phyloP scores from a whole-genome alignment of 2,888 invertebrate genomes.

The Eristalinus sepulchralis region DNA sequence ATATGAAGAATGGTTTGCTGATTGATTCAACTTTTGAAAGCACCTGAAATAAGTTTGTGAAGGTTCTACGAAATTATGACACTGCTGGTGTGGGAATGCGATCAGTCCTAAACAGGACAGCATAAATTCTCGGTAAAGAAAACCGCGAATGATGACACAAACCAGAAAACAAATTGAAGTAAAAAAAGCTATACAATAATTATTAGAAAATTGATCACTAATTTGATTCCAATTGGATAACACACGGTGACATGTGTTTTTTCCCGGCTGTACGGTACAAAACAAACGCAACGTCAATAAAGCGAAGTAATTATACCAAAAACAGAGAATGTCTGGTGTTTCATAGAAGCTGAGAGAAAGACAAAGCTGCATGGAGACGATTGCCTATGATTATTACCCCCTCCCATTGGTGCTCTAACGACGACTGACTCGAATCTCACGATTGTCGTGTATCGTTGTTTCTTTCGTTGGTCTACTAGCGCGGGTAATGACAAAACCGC shows the following conservation, averaged over 20 bases:
- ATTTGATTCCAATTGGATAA: slow-evolving; percentile 66
- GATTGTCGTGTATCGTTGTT: slow-evolving; percentile 28
- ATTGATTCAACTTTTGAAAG: neutral
- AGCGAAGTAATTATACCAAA: slow-evolving; percentile 52
- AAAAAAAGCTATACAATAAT: slow-evolving; percentile 47
- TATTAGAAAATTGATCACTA: slow-evolving; percentile 66
- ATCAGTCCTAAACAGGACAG: neutral
- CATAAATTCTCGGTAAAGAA: neutral
- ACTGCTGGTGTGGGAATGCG: neutral
- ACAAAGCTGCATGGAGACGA: neutral
- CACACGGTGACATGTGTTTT: slow-evolving; percentile 52
- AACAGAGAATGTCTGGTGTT: slow-evolving; percentile 19
- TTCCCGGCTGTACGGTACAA: slow-evolving; percentile 12
- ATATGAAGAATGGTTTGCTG: neutral
- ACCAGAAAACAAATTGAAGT: slow-evolving; percentile 17
- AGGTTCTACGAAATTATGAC: neutral
- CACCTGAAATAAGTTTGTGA: neutral
- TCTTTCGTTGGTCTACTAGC: slow-evolving; percentile 5
- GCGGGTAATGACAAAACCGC: slow-evolving; percentile 4
- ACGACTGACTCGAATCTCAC: neutral
- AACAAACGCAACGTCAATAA: slow-evolving; percentile 9
- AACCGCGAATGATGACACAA: slow-evolving; percentile 12
- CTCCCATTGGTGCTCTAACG: neutral
- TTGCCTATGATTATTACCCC: neutral
- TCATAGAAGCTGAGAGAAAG: slow-evolving; percentile 13